phyloP scores from a whole-genome alignment of 1,140 invertebrate genomes.

The Leptinotarsa lineolata region DNA sequence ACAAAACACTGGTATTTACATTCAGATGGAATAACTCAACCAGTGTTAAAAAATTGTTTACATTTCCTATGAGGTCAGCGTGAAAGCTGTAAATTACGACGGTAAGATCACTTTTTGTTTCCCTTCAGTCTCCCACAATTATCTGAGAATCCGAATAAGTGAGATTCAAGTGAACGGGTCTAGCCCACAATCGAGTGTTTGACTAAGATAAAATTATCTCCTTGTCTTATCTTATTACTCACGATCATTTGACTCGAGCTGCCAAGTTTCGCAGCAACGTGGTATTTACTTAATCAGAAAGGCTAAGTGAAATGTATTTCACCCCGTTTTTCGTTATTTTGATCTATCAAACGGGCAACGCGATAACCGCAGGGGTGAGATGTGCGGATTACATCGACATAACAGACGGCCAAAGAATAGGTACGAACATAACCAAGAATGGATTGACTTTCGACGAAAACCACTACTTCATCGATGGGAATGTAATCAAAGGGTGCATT shows the following conservation, averaged over 20 bases:
- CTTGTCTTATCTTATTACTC: conserved; percentile 2
- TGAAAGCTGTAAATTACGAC: too few relatives aligned
- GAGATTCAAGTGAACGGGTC: not conserved
- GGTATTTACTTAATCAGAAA: not conserved
- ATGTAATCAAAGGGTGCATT: conserved; percentile 32
- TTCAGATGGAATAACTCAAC: too few relatives aligned
- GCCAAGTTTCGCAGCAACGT: not conserved
- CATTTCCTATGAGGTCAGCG: too few relatives aligned
- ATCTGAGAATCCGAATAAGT: too few relatives aligned
- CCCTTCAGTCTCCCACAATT: too few relatives aligned
- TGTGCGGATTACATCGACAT: conserved; percentile 32
- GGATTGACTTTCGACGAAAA: conserved; percentile 26
- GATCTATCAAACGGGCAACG: not conserved
- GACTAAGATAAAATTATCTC: not conserved
- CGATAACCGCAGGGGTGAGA: not conserved
- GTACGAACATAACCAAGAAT: conserved; percentile 35
- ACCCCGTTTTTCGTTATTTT: not conserved
- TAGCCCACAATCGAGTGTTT: not conserved
- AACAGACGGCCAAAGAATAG: conserved; percentile 28
- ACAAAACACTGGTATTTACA: too few relatives aligned
- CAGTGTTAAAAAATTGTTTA: too few relatives aligned
- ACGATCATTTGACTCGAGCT: not conserved
- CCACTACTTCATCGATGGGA: conserved; percentile 30
- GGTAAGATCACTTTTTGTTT: too few relatives aligned
- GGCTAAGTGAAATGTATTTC: not conserved